Conservation (phyloP, 2,888 invertebrate species). For the Troglohyphantes excavatus region DNA sequence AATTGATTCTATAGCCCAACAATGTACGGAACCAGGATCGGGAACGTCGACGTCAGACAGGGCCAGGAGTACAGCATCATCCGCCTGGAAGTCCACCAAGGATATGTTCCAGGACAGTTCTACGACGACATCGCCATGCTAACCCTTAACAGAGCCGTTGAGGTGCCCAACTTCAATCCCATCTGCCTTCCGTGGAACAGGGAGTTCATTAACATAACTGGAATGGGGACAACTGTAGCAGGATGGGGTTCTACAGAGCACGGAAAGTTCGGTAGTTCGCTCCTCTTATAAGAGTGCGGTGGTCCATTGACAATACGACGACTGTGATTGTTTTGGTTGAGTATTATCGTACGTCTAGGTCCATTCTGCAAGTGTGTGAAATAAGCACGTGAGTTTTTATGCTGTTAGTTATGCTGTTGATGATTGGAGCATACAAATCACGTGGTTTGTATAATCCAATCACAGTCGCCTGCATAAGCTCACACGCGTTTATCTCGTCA, state of each 20-base stretch:
- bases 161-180: background rate
- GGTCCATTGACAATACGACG: too few species aligned
- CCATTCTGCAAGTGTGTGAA: too few species aligned
- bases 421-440: too few species aligned
- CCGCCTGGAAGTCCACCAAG: background rate
- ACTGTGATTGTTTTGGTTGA: too few species aligned
- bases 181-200: slow-evolving; percentile 28
- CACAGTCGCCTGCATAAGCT: too few species aligned
- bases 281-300: too few species aligned
- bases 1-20: background rate
- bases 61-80: slow-evolving; percentile 5
- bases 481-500: too few species aligned
- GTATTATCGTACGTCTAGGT: too few species aligned
- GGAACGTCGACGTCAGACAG: slow-evolving; percentile 17
- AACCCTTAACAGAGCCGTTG: slow-evolving; percentile 28
- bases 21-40: slow-evolving; percentile 22
- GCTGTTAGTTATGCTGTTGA: too few species aligned
- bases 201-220: background rate
- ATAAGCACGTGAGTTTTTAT: too few species aligned
- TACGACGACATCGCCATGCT: slow-evolving; percentile 67
- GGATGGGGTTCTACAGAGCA: slow-evolving; percentile 57
- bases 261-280: too few species aligned
- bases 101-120: background rate
- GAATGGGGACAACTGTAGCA: slow-evolving; percentile 32
- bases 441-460: too few species aligned